Base-by-base conservation (phyloP, 2,113 vertebrate species). In the Ictalurus furcatus region DNA sequence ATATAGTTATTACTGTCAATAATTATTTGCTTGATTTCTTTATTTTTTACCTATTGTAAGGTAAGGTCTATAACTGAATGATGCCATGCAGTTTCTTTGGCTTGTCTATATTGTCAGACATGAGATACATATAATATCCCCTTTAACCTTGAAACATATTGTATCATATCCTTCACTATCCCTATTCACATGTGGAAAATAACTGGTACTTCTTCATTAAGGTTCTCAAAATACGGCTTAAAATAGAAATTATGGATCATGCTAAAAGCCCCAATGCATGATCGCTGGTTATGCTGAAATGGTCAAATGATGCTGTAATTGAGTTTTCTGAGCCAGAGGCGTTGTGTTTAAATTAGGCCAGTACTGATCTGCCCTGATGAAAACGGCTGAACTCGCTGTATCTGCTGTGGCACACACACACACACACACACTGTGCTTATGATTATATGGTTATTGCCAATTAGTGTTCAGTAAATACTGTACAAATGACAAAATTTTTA, bases 281-380 rank as follows among this genome's bases (percentile, higher is more conserved):
- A 23, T 83, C 61, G 76, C 69, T 85, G 71, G 88, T 65, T 63
- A 67, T 63, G 69, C 13, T 61, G 40, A 88, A 78, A 74, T 85
- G 59, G 40, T 79, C 81, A 88, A 71, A 84, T 88, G 71, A 88
- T 58, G 80, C 40, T 74, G 71, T 88, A 85, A 85, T 84, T 85
- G 82, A 34, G 82, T 85, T 73, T 63, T 78, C 56, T 65, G 44
- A 85, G 88, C 88, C 88, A 78, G 82, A 85, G 88, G 88, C 71
- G 6, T 37, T 48, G 16, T 85, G 82, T 88, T 82, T 85, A 85
- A 88, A 88, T 88, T 78, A 88, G 88, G 88, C 71, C 88, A 79
- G 82, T 54, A 88, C 88, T 78, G 71, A 74, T 54, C 71, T 65
- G n/a, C 82, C 85, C n/a, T 85, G 88, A 88, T 61, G 28, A 78